Percentiles rank a stretch among this genome's conserved stretches.
Evolutionary conservation across 2,797 vertebrate genomes (phyloP).

Genomic region (Sebastes elongatus): DNA sequence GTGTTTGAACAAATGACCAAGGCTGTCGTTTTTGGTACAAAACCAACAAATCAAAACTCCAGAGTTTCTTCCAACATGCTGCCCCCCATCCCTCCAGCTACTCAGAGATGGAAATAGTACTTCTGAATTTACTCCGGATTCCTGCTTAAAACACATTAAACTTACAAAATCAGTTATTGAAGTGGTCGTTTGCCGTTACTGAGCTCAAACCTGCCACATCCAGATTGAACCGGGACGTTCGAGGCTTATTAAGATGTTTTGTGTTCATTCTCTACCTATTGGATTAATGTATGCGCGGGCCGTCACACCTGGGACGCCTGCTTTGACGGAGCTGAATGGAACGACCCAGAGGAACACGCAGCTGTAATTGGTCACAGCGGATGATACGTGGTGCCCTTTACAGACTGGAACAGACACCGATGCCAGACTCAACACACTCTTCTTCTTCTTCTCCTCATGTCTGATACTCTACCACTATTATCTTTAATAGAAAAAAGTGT

Average conservation of each 20-base stretch:
- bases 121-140: too few species aligned
- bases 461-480: not conserved
- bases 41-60: too few species aligned
- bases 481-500: not conserved
- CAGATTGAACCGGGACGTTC: not conserved
- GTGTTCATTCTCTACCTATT: not conserved
- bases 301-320: not conserved
- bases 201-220: not conserved
- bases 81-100: too few species aligned
- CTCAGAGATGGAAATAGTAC: too few species aligned
- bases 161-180: too few species aligned
- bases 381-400: constrained; percentile 37
- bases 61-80: too few species aligned
- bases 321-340: not conserved
- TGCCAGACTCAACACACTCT: not conserved
- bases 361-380: constrained; percentile 13
- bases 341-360: not conserved
- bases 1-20: too few species aligned
- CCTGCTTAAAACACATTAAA: too few species aligned
- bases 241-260: not conserved
- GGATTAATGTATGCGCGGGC: not conserved
- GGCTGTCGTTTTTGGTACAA: too few species aligned
- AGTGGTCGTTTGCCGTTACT: too few species aligned
- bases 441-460: not conserved
- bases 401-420: not conserved